phyloP scores from a whole-genome alignment of 2,888 invertebrate genomes.

The Sphaeridia pumilis region DNA sequence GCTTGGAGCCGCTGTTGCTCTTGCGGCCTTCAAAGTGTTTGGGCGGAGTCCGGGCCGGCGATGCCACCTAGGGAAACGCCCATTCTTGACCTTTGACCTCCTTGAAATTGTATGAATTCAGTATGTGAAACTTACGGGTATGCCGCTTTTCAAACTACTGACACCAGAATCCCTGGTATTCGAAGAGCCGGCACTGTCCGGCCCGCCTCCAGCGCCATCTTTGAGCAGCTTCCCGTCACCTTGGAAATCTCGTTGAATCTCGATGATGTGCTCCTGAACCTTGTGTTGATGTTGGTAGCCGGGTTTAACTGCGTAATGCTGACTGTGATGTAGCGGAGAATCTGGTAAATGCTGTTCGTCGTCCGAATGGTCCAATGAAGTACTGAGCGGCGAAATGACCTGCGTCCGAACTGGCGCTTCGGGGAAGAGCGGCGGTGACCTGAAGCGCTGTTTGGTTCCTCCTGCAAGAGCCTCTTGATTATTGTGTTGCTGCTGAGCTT shows the following conservation, averaged over 20 bases:
- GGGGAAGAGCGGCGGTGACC: too few species aligned
- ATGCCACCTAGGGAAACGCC: slow-evolving; percentile 11
- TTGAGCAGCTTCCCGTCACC: slow-evolving; percentile 5
- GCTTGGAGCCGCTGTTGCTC: slow-evolving; percentile 6
- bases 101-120: not conserved
- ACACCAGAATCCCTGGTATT: slow-evolving; percentile 33
- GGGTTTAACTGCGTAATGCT: not conserved
- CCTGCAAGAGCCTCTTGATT: too few species aligned
- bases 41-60: slow-evolving; percentile 8
- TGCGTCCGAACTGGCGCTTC: too few species aligned
- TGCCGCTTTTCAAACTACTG: slow-evolving; percentile 23
- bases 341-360: slow-evolving; percentile 5
- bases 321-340: not conserved
- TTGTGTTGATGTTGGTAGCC: not conserved
- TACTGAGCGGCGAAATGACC: slow-evolving; percentile 9
- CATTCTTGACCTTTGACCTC: too few species aligned
- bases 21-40: slow-evolving; percentile 7
- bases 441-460: too few species aligned
- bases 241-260: slow-evolving; percentile 6
- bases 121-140: slow-evolving; percentile 9
- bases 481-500: too few species aligned
- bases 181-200: slow-evolving; percentile 31
- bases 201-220: slow-evolving; percentile 17
- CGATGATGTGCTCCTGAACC: slow-evolving; percentile 12
- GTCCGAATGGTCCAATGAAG: slow-evolving; percentile 14